Base-by-base conservation (phyloP, 2,113 vertebrate genomes). In the Rafetus swinhoei region DNA sequence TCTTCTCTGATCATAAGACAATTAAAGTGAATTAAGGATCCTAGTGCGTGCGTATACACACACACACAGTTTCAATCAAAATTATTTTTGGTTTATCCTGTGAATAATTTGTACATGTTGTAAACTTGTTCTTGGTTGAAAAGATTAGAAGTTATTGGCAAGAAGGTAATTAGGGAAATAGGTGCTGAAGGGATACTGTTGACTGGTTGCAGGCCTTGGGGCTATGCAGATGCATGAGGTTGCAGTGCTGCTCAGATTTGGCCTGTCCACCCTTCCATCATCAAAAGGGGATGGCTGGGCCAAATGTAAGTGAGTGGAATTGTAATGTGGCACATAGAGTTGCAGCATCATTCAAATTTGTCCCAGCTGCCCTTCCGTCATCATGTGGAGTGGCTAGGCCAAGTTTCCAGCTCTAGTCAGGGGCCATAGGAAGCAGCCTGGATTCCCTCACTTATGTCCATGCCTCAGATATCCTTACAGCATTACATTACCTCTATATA, bases 91-190 rank as follows among this genome's bases (percentile, higher is more conserved):
- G 60, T 79, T 60, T 19, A 72, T 19, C n/a, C 4, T 72, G 55
- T 95, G 79, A 81, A 13, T 24, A 60, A 13, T 92, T 88, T 89
- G 27, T 60, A 77, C 25, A 83, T 39, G 39, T 39, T 1, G 13
- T 11, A 9, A 80, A 91, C 90, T 45, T 95, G 74, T 55, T 94
- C 81, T 93, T 95, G 92, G 53, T 16, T 93, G n/a, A n/a, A 65
- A 92, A 45, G 39, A 72, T 87, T 32, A 88, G 74, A 89, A 88
- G 77, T 57, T 84, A 81, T 18, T 92, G 88, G 84, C 87, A 91
- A 59, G 72, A 53, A 53, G 52, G 84, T 93, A 55, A 62, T 85
- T 87, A 52, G 88, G 89, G 57, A 22, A 84, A 5, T 89, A 35
- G 60, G 19, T 52, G 50, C n/a, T 86, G 93, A 54, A 0, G 2